Percentiles rank a stretch among this genome's conserved stretches.
Evolutionary conservation across 2,797 vertebrate genomes (phyloP).

Genomic region (Centropyge bicolor): DNA sequence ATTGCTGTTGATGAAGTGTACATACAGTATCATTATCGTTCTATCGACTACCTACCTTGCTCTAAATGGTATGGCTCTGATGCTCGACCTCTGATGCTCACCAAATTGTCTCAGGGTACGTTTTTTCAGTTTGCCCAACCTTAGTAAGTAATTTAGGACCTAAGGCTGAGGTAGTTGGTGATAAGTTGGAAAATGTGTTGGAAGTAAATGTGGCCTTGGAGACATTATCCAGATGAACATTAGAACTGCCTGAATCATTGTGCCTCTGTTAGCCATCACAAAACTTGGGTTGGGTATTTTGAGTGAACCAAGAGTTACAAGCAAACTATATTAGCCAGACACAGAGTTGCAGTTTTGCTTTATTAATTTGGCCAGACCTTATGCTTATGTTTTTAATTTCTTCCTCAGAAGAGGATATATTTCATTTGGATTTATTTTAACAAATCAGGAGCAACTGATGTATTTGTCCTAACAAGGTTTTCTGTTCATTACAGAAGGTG

Average conservation of each 20-base stretch:
- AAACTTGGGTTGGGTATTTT: background rate
- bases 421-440: background rate
- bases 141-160: background rate
- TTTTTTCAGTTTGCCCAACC: background rate
- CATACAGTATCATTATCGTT: no score
- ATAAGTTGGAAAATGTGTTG: constrained; percentile 7
- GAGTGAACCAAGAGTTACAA: background rate
- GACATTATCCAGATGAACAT: constrained; percentile 13
- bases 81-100: no score
- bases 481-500: background rate
- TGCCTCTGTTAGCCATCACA: background rate
- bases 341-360: background rate
- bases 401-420: background rate
- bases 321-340: background rate
- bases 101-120: no score
- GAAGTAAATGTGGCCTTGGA: constrained; percentile 9
- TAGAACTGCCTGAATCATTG: background rate
- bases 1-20: no score
- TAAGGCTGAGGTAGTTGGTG: constrained; percentile 6
- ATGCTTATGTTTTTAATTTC: background rate
- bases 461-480: background rate
- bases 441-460: background rate
- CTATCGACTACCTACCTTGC: background rate
- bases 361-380: background rate
- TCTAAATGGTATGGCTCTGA: background rate